These are phyloP conservation scores for Tetragonula carbonaria DNA, from an alignment of 2,888 invertebrate genomes.

Conservation along the genomic window DNA sequence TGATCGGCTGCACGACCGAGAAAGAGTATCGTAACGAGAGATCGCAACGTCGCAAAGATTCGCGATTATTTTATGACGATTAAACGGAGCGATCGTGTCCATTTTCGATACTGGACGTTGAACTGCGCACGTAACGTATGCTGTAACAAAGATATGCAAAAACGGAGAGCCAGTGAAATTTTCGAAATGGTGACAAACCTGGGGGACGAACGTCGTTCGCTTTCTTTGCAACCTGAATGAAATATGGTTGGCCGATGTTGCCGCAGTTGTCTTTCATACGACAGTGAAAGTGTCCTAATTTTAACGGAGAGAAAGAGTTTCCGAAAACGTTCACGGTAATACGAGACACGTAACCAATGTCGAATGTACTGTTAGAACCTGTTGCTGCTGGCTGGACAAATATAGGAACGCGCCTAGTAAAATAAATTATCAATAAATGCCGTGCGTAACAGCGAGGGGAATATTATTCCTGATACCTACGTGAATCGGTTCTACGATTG, in stretches of 20 bases:
- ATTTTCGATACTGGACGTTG: slow-evolving; percentile 39
- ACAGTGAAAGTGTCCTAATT: slow-evolving; percentile 73
- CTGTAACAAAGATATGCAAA: slow-evolving; percentile 51
- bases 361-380: slow-evolving; percentile 16
- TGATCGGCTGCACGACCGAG: no score
- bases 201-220: slow-evolving; percentile 46
- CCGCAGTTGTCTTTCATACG: slow-evolving; percentile 60
- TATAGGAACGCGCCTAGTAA: background rate
- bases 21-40: background rate
- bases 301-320: slow-evolving; percentile 64
- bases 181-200: slow-evolving; percentile 49
- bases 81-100: slow-evolving; percentile 18
- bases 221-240: slow-evolving; percentile 59
- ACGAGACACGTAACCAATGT: slow-evolving; percentile 43
- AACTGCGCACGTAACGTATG: slow-evolving; percentile 33
- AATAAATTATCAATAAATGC: slow-evolving; percentile 25
- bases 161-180: slow-evolving; percentile 47
- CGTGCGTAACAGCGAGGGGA: background rate
- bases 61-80: background rate
- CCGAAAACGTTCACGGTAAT: slow-evolving; percentile 55
- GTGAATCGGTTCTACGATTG: background rate
- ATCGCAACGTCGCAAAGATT: background rate
- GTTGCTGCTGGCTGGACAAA: background rate
- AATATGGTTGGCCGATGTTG: slow-evolving; percentile 54
- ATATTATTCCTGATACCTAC: background rate